phyloP scores from a whole-genome alignment of 2,888 invertebrate genomes.

The Melanotus villosus region DNA sequence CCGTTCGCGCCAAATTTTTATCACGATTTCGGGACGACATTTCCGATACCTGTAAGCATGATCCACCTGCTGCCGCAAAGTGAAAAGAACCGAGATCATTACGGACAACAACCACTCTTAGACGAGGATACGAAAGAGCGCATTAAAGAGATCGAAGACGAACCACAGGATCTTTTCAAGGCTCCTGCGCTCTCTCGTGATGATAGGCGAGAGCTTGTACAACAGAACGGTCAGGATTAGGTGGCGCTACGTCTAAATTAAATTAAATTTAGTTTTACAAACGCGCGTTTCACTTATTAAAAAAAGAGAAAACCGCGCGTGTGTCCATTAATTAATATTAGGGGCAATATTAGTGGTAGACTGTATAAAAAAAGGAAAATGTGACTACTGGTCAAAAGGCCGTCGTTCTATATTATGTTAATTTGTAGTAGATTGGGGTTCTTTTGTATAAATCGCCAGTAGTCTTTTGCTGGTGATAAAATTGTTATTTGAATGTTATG shows the following conservation, averaged over 20 bases:
- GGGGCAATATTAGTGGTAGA: slow-evolving; percentile 66
- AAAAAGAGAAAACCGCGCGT: slow-evolving; percentile 27
- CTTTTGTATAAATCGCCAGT: slow-evolving; percentile 41
- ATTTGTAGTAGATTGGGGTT: slow-evolving; percentile 47
- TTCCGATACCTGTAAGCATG: slow-evolving; percentile 89
- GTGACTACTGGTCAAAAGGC: slow-evolving; percentile 48
- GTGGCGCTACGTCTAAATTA: slow-evolving; percentile 46
- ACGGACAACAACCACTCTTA: slow-evolving; percentile 67
- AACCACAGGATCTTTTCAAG: slow-evolving; percentile 65
- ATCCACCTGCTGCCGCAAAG: slow-evolving; percentile 85
- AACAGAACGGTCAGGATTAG: slow-evolving; percentile 88
- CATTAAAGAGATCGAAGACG: slow-evolving; percentile 63
- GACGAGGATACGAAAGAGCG: slow-evolving; percentile 71
- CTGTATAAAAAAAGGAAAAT: slow-evolving; percentile 46
- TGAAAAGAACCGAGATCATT: slow-evolving; percentile 80
- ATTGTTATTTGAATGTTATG: slow-evolving; percentile 56
- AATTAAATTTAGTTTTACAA: slow-evolving; percentile 32
- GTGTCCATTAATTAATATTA: slow-evolving; percentile 50
- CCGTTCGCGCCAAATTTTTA: slow-evolving; percentile 87
- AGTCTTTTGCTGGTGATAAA: slow-evolving; percentile 40
- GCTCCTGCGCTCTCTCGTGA: slow-evolving; percentile 74
- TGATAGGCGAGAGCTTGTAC: slow-evolving; percentile 77
- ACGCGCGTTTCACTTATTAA: slow-evolving; percentile 24
- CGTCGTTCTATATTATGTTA: slow-evolving; percentile 54
- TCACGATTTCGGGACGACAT: slow-evolving; percentile 84